Conservation (phyloP, 2,113 vertebrate species). For the Austrofundulus limnaeus region DNA sequence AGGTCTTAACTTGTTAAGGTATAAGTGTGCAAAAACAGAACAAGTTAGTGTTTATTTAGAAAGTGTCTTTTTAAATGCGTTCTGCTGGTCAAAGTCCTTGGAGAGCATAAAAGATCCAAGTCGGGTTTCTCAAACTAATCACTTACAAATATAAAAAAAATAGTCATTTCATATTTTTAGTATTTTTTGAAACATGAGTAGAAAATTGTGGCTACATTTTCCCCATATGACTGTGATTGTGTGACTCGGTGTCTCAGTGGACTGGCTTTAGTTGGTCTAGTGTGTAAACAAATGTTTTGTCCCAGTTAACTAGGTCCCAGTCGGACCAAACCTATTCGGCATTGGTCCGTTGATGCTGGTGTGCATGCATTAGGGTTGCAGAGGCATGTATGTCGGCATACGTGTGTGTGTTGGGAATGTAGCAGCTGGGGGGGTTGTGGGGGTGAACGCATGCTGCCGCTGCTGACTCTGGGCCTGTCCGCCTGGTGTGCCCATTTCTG, state of each 20-base stretch:
- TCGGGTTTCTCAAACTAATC: constrained; percentile 2
- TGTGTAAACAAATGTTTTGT: constrained; percentile 70
- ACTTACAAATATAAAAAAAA: too few relatives aligned
- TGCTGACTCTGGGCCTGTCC: constrained; percentile 69
- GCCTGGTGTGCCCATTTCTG: constrained; percentile 77
- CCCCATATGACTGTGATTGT: constrained; percentile 21
- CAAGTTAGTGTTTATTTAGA: constrained; percentile 22
- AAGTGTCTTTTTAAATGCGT: too few relatives aligned
- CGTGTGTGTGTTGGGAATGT: constrained; percentile 53
- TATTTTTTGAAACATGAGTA: too few relatives aligned
- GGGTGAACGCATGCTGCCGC: constrained; percentile 63
- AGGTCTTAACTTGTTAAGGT: constrained; percentile 33
- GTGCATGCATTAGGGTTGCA: constrained; percentile 66
- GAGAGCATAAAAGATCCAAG: neutral
- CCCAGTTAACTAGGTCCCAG: constrained; percentile 70
- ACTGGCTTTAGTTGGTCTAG: constrained; percentile 33
- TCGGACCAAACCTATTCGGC: constrained; percentile 72
- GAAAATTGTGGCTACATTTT: too few relatives aligned
- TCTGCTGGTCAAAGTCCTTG: too few relatives aligned
- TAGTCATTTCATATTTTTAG: too few relatives aligned
- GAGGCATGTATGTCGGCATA: constrained; percentile 55
- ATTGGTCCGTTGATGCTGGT: constrained; percentile 80
- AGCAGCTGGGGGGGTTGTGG: constrained; percentile 66
- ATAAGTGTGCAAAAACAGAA: too few relatives aligned
- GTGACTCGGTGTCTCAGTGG: constrained; percentile 8